phyloP scores from a whole-genome alignment of 2,888 invertebrate genomes.

The Meiosimyza platycephala region DNA sequence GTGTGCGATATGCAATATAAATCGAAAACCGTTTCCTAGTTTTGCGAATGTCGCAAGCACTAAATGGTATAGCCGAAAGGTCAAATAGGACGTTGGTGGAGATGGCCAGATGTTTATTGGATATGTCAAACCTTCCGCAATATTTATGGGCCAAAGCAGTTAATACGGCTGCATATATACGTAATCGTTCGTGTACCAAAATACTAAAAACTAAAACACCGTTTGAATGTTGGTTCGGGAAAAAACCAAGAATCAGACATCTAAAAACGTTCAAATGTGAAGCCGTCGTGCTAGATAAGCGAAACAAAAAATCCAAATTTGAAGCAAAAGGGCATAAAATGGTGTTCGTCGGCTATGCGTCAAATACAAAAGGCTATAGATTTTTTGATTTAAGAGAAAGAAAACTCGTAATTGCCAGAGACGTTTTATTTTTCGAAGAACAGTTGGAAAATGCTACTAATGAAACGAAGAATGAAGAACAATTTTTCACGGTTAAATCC shows the following conservation, averaged over 20 bases:
- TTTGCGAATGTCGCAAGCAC: neutral
- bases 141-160: slow-evolving; percentile 45
- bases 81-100: slow-evolving; percentile 46
- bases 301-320: slow-evolving; percentile 40
- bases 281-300: slow-evolving; percentile 40
- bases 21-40: neutral
- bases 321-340: slow-evolving; percentile 37
- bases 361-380: slow-evolving; percentile 39
- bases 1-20: neutral
- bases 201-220: slow-evolving; percentile 40
- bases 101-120: slow-evolving; percentile 45
- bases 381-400: slow-evolving; percentile 15
- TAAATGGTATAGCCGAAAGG: slow-evolving; percentile 46
- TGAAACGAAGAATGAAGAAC: too few species aligned
- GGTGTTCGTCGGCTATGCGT: slow-evolving; percentile 41
- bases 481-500: too few species aligned
- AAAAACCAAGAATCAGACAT: slow-evolving; percentile 42
- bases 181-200: slow-evolving; percentile 43
- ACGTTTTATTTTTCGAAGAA: too few species aligned
- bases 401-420: too few species aligned
- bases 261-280: slow-evolving; percentile 42
- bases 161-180: slow-evolving; percentile 43
- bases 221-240: slow-evolving; percentile 41
- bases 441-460: too few species aligned
- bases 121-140: slow-evolving; percentile 38